Base-by-base conservation (phyloP, 2,888 invertebrate species). In the Myopa testacea region DNA sequence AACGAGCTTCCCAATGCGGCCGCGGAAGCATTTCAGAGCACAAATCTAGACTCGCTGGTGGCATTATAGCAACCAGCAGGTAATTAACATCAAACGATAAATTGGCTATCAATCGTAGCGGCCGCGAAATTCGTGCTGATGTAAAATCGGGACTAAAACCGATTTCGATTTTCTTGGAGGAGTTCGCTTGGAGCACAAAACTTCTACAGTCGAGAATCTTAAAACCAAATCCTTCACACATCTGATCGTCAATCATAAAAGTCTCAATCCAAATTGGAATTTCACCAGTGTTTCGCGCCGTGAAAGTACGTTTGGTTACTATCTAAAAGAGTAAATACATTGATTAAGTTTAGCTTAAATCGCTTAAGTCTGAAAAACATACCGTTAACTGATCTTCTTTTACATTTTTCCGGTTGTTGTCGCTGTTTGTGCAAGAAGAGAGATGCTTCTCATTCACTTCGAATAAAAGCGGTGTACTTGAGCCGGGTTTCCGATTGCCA, bases 131-230 rank as follows among this genome's bases (percentile, higher is more conserved):
- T 80, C 94, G 92, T 0, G 95, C 92, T 84, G 95, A 89, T 0
- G 96, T 95, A 86, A 96, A 95, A 89, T 97, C 97, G 0, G 97
- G 95, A 0, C 95, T 95, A 87, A 96, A 97, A 80, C 94, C 95
- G 80, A 97, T 95, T 84, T 96, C 95, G 77, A 97, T 92, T 87
- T 93, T 93, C 82, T 91, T 92, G 6, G 94, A 93, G 40, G 92
- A 92, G 86, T 96, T 96, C 38, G 95, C 94, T 78, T 90, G 90
- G 60, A 96, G 88, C 65, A 91, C 91, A 87, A 95, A 95, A 1
- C 93, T 91, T 52, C 91, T 90, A 85, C 96, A 96, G 85, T 95
- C 93, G 75, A 94, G 89, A 58, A 96, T 92, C 84, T 92, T 92
- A 86, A 95, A 96, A 26, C 96, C 96, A 84, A 94, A 94, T 10